These are phyloP conservation scores for Phylloscopus whistleri DNA, from an alignment of 2,113 vertebrate genomes.

Conservation along the genomic window DNA sequence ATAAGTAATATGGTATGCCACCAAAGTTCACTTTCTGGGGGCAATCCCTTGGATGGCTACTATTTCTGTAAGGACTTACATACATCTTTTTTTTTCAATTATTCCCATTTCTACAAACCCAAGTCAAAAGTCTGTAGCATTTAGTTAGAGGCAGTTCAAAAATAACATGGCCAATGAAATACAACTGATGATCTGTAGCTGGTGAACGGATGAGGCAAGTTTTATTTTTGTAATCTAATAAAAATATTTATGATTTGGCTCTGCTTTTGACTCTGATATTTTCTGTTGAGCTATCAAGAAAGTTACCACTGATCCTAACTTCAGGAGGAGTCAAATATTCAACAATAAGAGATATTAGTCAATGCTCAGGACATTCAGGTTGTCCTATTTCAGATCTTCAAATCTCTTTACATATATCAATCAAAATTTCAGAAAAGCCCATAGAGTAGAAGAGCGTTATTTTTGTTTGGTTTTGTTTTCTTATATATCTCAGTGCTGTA, in stretches of 20 bases:
- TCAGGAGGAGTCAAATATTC: background rate
- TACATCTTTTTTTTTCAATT: background rate
- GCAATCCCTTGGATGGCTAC: background rate
- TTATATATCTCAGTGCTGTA: background rate
- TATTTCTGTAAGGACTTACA: background rate
- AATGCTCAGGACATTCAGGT: background rate
- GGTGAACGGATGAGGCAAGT: background rate
- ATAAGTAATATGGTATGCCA: background rate
- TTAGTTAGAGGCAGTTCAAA: background rate
- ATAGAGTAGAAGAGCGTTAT: background rate
- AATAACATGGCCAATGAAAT: background rate
- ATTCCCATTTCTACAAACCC: background rate
- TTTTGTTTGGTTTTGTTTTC: background rate
- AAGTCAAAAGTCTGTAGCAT: background rate
- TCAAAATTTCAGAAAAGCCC: background rate
- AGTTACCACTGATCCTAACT: background rate
- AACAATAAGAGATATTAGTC: background rate
- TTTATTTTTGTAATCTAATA: background rate
- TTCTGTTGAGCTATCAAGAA: background rate
- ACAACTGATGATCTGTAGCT: background rate
- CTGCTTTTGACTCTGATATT: background rate
- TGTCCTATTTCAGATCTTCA: background rate
- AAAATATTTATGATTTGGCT: background rate
- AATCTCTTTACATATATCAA: background rate
- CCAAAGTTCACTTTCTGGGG: slow-evolving; percentile 11